A percentile compares a stretch with the other conserved stretches of the same genome.
Evolutionary conservation across 2,797 vertebrate genomes (phyloP).

Genomic region (Anniella stebbinsi): DNA sequence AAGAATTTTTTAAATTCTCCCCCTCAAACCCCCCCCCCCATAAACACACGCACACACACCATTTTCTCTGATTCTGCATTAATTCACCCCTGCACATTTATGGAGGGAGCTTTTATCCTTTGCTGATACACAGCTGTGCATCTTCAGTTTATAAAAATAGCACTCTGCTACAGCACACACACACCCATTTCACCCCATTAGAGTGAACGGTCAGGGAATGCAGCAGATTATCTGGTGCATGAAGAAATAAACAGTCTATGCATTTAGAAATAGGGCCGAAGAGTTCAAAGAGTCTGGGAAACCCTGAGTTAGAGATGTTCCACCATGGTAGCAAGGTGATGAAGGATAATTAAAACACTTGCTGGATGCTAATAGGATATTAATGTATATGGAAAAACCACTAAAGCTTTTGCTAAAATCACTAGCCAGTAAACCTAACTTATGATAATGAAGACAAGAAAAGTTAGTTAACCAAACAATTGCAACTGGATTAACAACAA

Average conservation of each 20-base stretch:
- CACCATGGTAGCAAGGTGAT: not conserved
- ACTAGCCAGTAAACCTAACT: slow-evolving; percentile 6
- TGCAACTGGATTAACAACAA: not conserved
- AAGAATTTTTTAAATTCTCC: too few relatives aligned
- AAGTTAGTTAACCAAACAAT: slow-evolving; percentile 4
- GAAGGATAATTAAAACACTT: slow-evolving; percentile 2
- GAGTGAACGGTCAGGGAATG: too few relatives aligned
- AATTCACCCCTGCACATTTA: too few relatives aligned
- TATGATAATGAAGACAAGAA: not conserved
- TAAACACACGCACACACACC: too few relatives aligned
- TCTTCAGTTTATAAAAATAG: too few relatives aligned
- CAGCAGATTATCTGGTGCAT: too few relatives aligned
- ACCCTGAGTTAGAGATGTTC: not conserved
- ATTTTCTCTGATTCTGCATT: too few relatives aligned
- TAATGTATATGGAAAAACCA: slow-evolving; percentile 6
- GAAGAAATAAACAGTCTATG: not conserved
- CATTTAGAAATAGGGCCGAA: not conserved
- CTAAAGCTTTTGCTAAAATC: slow-evolving; percentile 6
- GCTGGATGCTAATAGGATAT: not conserved
- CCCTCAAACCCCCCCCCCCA: too few relatives aligned
- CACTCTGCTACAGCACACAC: too few relatives aligned
- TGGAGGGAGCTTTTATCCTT: too few relatives aligned
- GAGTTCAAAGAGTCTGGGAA: not conserved
- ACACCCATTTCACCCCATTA: too few relatives aligned
- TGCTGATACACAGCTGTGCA: too few relatives aligned